phyloP scores from a whole-genome alignment of 2,797 vertebrate genomes.

The Benthosema pterotum region DNA sequence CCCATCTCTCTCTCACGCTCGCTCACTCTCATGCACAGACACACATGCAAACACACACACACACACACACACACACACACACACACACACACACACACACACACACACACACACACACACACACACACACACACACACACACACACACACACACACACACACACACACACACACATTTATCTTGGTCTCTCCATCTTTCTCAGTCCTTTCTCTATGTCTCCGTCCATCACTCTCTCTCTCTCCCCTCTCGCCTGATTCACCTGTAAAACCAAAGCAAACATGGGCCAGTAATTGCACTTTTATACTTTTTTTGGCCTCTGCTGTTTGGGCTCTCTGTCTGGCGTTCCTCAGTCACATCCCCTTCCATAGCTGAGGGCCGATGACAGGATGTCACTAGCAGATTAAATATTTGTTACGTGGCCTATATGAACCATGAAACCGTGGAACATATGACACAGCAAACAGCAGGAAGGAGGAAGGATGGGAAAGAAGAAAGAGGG shows the following conservation, averaged over 20 bases:
- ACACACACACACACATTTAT: neutral
- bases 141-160: neutral
- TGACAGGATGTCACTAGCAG: constrained; percentile 56
- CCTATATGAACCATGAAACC: constrained; percentile 20
- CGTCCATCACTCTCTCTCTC: constrained; percentile 14
- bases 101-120: too few species aligned
- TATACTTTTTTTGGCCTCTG: neutral
- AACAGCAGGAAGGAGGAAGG: constrained; percentile 51
- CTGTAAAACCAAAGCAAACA: neutral
- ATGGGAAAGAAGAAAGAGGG: constrained; percentile 43
- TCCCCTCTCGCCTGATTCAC: neutral
- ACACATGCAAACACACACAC: too few species aligned
- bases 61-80: too few species aligned
- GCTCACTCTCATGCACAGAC: neutral
- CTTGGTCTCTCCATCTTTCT: neutral
- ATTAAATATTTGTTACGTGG: constrained; percentile 44
- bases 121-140: too few species aligned
- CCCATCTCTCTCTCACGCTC: neutral
- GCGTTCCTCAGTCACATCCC: too few species aligned
- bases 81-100: too few species aligned
- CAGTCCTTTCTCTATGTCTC: constrained; percentile 14
- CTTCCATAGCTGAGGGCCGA: constrained; percentile 47
- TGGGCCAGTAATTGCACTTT: neutral
- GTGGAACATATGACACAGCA: constrained; percentile 58
- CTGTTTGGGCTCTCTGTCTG: too few species aligned